Evolutionary conservation across 2,113 vertebrate species (phyloP).

Genomic region (Pandion haliaetus): DNA sequence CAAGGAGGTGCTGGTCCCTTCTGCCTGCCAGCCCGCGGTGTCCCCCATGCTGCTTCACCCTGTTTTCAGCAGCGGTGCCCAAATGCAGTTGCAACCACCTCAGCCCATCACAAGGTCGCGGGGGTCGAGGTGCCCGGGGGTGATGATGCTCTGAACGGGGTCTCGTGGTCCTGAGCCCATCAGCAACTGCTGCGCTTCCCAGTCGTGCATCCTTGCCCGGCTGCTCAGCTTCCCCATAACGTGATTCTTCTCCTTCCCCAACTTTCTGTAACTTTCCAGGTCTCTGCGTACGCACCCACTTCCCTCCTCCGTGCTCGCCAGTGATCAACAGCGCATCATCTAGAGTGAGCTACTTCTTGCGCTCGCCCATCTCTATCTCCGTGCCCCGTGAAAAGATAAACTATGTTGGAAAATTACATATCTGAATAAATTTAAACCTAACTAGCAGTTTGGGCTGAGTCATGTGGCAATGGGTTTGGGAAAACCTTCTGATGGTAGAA

Average conservation of each 20-base stretch:
- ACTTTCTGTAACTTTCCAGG: neutral
- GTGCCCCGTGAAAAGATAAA: neutral
- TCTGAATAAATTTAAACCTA: neutral
- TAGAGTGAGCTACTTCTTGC: neutral
- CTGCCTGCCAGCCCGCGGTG: neutral
- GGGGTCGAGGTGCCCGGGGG: neutral
- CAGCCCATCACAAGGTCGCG: neutral
- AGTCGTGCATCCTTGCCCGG: neutral
- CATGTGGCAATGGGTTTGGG: neutral
- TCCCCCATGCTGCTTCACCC: accelerated
- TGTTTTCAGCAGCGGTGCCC: neutral
- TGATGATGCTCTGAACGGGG: neutral
- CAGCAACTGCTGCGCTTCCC: accelerated
- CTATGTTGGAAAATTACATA: accelerated
- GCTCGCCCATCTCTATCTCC: neutral
- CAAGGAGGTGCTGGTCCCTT: neutral
- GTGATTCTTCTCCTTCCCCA: neutral
- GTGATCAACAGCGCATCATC: accelerated
- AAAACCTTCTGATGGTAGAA: neutral
- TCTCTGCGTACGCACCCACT: accelerated
- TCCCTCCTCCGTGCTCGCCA: accelerated
- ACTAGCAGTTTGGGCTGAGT: neutral
- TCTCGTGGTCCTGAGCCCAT: neutral
- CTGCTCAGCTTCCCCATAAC: neutral
- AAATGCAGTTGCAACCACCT: accelerated